Percentiles rank a stretch among this genome's conserved stretches.
These are phyloP conservation scores for Sapayoa aenigma DNA, from an alignment of 2,113 vertebrate species.

Conservation along the genomic window DNA sequence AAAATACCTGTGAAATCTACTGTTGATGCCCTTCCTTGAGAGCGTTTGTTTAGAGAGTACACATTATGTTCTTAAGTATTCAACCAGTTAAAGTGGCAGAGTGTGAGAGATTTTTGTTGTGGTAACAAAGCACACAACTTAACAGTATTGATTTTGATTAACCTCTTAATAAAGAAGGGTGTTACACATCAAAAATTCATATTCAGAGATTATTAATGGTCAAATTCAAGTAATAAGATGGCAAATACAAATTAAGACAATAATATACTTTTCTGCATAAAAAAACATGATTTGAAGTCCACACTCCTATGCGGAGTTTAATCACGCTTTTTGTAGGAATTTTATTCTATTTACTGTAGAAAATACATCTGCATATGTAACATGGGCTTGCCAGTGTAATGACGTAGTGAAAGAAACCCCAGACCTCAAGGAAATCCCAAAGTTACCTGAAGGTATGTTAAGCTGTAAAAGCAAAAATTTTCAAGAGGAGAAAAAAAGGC, in stretches of 20 bases:
- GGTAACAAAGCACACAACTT: not conserved
- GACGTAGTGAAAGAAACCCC: not conserved
- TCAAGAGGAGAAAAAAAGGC: fast-evolving
- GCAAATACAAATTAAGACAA: not conserved
- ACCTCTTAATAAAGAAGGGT: not conserved
- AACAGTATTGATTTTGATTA: not conserved
- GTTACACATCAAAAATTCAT: not conserved
- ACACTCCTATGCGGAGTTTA: fast-evolving
- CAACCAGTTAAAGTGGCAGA: not conserved
- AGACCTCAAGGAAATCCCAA: not conserved
- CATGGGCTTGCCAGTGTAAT: not conserved
- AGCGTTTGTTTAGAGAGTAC: not conserved
- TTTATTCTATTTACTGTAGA: not conserved
- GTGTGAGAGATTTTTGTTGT: not conserved
- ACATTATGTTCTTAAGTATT: not conserved
- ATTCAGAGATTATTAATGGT: not conserved
- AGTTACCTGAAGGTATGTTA: not conserved
- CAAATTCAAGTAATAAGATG: not conserved
- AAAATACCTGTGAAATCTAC: not conserved
- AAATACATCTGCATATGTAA: not conserved
- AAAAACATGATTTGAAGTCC: not conserved
- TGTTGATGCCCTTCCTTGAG: not conserved
- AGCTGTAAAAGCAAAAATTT: not conserved
- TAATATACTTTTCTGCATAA: not conserved
- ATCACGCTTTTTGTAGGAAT: not conserved